Percentiles rank a stretch among this genome's conserved stretches.
Evolutionary conservation across 2,888 invertebrate genomes (phyloP).

Genomic region (Deroplatys truncata): DNA sequence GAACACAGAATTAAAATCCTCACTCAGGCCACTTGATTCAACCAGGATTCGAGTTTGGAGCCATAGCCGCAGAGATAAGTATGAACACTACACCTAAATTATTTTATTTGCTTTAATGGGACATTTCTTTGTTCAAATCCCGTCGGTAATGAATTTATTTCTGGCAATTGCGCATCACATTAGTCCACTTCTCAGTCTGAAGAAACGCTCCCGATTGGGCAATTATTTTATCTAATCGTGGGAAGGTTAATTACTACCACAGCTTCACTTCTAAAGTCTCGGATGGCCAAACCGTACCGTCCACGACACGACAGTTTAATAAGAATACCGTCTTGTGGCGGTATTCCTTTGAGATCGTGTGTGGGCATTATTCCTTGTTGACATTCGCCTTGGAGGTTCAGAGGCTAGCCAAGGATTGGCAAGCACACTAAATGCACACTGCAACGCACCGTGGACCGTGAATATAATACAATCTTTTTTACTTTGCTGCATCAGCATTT

Average conservation of each 20-base stretch:
- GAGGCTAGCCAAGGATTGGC: not conserved
- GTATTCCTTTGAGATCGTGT: not conserved
- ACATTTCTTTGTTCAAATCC: too few species aligned
- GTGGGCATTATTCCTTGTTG: not conserved
- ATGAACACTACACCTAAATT: not conserved
- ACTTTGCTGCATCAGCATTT: too few species aligned
- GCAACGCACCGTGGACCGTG: not conserved
- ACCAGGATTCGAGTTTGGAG: too few species aligned
- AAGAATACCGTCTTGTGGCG: not conserved
- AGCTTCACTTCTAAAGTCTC: not conserved
- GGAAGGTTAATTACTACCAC: not conserved
- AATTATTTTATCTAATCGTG: too few species aligned
- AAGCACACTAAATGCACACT: not conserved
- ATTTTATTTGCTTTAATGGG: not conserved
- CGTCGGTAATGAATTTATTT: too few species aligned
- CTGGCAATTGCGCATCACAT: too few species aligned
- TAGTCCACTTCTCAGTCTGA: too few species aligned
- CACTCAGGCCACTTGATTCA: too few species aligned
- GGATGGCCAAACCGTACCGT: not conserved
- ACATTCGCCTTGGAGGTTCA: not conserved
- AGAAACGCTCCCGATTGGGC: too few species aligned
- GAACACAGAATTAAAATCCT: too few species aligned
- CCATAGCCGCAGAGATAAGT: too few species aligned
- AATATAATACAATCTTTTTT: too few species aligned
- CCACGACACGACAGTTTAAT: not conserved